phyloP scores from a whole-genome alignment of 2,888 invertebrate genomes.

The Piscicola geometra region DNA sequence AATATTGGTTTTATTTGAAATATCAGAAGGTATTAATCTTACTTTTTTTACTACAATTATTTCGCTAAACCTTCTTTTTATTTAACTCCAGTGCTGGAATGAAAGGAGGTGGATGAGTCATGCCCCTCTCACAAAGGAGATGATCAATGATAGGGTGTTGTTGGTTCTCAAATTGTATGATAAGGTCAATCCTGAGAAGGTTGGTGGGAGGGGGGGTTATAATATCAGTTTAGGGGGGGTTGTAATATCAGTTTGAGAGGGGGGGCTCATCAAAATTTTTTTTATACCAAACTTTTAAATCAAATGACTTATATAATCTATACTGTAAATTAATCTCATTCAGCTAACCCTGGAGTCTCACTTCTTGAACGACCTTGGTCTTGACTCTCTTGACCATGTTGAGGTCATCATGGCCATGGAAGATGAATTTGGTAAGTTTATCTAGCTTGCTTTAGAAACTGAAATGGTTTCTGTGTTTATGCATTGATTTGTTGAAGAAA shows the following conservation, averaged over 20 bases:
- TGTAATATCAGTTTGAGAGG: not conserved
- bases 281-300: no score
- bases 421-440: conserved; percentile 80
- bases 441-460: not conserved
- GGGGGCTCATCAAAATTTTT: not conserved
- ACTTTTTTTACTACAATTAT: not conserved
- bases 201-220: conserved; percentile 50
- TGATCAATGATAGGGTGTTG: conserved; percentile 67
- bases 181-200: conserved; percentile 81
- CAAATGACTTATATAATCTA: no score
- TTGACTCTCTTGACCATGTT: conserved; percentile 97
- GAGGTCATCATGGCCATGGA: conserved; percentile 99
- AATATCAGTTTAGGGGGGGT: not conserved
- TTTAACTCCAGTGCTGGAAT: not conserved
- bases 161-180: conserved; percentile 82
- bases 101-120: conserved; percentile 40
- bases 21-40: not conserved
- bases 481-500: not conserved
- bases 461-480: not conserved
- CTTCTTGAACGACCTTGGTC: conserved; percentile 91
- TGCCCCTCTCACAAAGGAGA: conserved; percentile 42
- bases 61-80: not conserved
- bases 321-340: no score
- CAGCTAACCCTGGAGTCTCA: conserved; percentile 87
- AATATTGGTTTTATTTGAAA: not conserved